These are phyloP conservation scores for Sula dactylatra DNA, from an alignment of 2,113 vertebrate species.

Conservation along the genomic window DNA sequence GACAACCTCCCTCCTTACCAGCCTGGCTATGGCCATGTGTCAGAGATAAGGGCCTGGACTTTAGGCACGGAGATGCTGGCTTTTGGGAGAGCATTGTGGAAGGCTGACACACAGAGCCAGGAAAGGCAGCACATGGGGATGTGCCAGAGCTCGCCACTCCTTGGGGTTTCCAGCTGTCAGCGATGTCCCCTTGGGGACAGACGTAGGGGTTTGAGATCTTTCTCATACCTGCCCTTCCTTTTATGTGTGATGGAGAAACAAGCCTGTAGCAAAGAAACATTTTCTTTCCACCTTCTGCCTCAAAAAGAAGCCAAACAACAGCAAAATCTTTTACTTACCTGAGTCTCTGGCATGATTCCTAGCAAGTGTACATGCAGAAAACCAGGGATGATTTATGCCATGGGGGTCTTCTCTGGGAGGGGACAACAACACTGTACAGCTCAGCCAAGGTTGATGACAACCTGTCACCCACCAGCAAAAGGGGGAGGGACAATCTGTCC, in stretches of 20 bases:
- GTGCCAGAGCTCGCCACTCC: rapidly evolving
- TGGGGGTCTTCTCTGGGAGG: not conserved
- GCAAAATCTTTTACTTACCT: not conserved
- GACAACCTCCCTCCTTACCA: not conserved
- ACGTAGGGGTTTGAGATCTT: rapidly evolving
- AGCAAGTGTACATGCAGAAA: not conserved
- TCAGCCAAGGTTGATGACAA: not conserved
- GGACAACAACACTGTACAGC: not conserved
- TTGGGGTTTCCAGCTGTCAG: not conserved
- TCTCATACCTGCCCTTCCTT: not conserved
- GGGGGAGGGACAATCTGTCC: not conserved
- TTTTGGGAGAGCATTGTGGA: not conserved
- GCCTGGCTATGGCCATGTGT: rapidly evolving
- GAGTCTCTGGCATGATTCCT: rapidly evolving
- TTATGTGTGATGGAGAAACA: not conserved
- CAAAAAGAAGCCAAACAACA: not conserved
- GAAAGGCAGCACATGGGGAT: not conserved
- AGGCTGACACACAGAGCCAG: not conserved
- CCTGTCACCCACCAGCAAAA: not conserved
- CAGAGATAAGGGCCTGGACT: not conserved
- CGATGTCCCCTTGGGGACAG: not conserved
- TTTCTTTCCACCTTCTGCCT: not conserved
- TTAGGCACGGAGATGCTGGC: not conserved
- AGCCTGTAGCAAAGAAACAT: not conserved
- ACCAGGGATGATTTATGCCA: not conserved